Evolutionary conservation across 2,888 invertebrate genomes (phyloP).

Genomic region (Chrysolina haemoptera): DNA sequence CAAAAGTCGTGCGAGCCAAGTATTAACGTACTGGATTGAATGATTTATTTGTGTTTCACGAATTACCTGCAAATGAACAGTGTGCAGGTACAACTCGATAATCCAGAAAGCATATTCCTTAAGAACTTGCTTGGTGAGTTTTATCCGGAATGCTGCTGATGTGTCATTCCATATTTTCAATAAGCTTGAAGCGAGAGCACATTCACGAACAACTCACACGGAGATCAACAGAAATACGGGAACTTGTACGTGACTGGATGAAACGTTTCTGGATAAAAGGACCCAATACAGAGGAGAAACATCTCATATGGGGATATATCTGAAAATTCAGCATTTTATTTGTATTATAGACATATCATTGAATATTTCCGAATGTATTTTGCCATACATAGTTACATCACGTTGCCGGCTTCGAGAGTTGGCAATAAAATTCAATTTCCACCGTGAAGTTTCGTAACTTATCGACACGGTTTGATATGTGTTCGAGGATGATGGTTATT

Average conservation of each 20-base stretch:
- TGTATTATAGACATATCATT: conserved; percentile 23
- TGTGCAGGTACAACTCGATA: background rate
- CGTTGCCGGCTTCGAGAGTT: conserved; percentile 5
- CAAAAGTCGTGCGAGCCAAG: too few relatives aligned
- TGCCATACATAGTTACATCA: conserved; percentile 21
- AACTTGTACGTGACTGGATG: conserved; percentile 31
- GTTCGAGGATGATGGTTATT: background rate
- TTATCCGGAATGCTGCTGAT: conserved; percentile 6
- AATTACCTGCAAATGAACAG: background rate
- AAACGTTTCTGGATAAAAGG: conserved; percentile 27
- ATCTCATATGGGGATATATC: conserved; percentile 26
- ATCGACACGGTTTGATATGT: background rate
- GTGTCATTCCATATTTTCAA: conserved; percentile 27
- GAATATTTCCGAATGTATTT: conserved; percentile 13
- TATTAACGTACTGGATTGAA: too few relatives aligned
- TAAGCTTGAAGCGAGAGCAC: conserved; percentile 25
- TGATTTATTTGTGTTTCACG: too few relatives aligned
- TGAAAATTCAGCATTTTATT: conserved; percentile 32
- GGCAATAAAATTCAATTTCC: conserved; percentile 18
- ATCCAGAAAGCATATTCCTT: background rate
- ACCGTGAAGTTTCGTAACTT: background rate
- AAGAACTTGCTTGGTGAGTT: background rate
- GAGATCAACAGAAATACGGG: conserved; percentile 19
- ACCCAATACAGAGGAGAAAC: conserved; percentile 20
- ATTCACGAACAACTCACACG: conserved; percentile 21